A percentile compares a stretch with the other conserved stretches of the same genome.
Conservation (phyloP, 2,888 invertebrate species). For the Caprella mutica region DNA sequence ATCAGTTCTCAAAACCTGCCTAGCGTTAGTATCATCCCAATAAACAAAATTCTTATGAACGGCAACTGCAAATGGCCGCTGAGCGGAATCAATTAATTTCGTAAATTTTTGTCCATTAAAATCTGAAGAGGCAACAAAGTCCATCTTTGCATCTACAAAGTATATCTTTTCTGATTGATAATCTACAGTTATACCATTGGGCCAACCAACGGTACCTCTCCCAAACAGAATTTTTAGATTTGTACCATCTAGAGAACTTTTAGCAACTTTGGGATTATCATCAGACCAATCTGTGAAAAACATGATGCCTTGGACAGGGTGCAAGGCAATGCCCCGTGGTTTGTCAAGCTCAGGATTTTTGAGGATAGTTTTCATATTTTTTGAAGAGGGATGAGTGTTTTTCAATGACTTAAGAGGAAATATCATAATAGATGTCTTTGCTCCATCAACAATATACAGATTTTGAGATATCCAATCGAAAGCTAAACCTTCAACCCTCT, state of each 20-base stretch:
- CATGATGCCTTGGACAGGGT: constrained; percentile 63
- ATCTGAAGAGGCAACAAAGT: constrained; percentile 67
- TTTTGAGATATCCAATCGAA: constrained; percentile 78
- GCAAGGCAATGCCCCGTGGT: constrained; percentile 69
- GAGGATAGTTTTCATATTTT: constrained; percentile 65
- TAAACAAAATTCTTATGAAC: constrained; percentile 74
- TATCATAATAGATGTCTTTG: constrained; percentile 56
- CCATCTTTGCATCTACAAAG: constrained; percentile 74
- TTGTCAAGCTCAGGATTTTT: constrained; percentile 54
- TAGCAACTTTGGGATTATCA: constrained; percentile 61
- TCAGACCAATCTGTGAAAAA: constrained; percentile 85
- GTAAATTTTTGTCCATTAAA: constrained; percentile 56
- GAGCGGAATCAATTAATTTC: constrained; percentile 55
- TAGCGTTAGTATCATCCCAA: constrained; percentile 81
- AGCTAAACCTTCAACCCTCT: constrained; percentile 69
- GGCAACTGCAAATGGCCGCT: constrained; percentile 75
- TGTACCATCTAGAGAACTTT: constrained; percentile 67
- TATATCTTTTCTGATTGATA: constrained; percentile 67
- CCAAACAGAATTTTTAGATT: constrained; percentile 33
- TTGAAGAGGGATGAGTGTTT: constrained; percentile 46
- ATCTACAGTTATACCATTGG: constrained; percentile 76
- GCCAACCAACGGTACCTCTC: constrained; percentile 61
- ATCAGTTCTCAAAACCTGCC: constrained; percentile 64
- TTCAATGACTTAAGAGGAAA: no score
- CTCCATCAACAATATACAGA: constrained; percentile 76